Base-by-base conservation (phyloP, 2,888 invertebrate species). In the Archips xylosteana region DNA sequence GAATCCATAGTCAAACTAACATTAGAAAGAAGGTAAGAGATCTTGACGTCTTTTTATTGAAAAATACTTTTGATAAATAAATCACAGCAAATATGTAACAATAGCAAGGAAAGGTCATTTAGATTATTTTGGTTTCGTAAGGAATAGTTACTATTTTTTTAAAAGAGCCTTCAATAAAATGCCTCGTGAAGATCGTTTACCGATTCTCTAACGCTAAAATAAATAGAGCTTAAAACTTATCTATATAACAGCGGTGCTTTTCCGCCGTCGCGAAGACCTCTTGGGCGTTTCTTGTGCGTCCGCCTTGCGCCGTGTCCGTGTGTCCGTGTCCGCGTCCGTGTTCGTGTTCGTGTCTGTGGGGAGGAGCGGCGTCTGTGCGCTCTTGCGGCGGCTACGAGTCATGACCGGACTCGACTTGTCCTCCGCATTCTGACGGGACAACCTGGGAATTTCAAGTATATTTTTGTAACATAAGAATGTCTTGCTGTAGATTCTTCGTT, bases 361-460 rank as follows among this genome's bases (percentile, higher is more conserved):
- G 3, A 15, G 32, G 0, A 71, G 32, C 2, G 71, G 80, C 3
- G 81, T 82, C 9, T 81, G 78, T 15, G 82, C 59, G 70, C 85
- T 89, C 80, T 87, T 88, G 3, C 91, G 81, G 2, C 85, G 82
- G 51, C 87, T 88, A 39, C 91, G 81, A 0, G 91, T 91, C 77
- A 84, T 77, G 0, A 87, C 81, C 0, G 88, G 86, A 54, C 84
- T 84, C 9, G 76, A 71, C 0, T 85, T 82, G 8, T 85, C 87
- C 0, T 74, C 34, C 0, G 90, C 89, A 10, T 89, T 84, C 73
- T 91, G 90, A 2, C 89, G 79, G 0, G 78, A 70, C 1, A 89
- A 49, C 61, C 79, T 85, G 0, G 8, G n/a, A n/a, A 49, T 49
- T 4, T 13, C 2, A 49, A 49, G 12, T 13, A 0, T 49, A 2